Evolutionary conservation across 2,797 vertebrate genomes (phyloP).

Genomic region (Melopsittacus undulatus): DNA sequence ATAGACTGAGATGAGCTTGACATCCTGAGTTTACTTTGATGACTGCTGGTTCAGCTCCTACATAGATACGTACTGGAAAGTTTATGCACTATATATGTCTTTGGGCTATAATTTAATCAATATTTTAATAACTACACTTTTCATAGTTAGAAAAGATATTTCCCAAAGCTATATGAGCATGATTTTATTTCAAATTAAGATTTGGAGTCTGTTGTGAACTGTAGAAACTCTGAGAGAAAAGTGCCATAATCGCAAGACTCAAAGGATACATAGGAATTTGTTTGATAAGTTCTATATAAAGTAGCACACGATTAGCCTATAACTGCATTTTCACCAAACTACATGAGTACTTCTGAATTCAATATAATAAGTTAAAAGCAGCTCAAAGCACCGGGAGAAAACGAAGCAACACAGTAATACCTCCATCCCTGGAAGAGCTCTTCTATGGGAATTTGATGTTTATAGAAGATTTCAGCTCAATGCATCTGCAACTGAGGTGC

Average conservation of each 20-base stretch:
- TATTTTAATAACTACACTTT: constrained; percentile 39
- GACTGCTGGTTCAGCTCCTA: background rate
- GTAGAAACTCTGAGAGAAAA: background rate
- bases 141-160: constrained; percentile 13
- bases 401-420: background rate
- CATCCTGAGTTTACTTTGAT: background rate
- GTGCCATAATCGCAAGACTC: fast-evolving
- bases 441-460: background rate
- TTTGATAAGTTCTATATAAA: constrained; percentile 6
- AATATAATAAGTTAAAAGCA: background rate
- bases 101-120: constrained; percentile 17
- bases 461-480: background rate
- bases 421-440: background rate
- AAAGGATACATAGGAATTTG: background rate
- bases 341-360: background rate
- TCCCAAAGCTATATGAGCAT: background rate
- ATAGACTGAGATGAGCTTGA: background rate
- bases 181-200: constrained; percentile 35
- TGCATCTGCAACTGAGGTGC: background rate
- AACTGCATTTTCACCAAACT: background rate
- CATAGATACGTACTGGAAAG: background rate
- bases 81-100: background rate
- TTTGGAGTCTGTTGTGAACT: background rate
- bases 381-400: background rate
- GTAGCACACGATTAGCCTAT: background rate